Conservation (phyloP, 2,888 invertebrate species). For the Drosophila atripex region DNA sequence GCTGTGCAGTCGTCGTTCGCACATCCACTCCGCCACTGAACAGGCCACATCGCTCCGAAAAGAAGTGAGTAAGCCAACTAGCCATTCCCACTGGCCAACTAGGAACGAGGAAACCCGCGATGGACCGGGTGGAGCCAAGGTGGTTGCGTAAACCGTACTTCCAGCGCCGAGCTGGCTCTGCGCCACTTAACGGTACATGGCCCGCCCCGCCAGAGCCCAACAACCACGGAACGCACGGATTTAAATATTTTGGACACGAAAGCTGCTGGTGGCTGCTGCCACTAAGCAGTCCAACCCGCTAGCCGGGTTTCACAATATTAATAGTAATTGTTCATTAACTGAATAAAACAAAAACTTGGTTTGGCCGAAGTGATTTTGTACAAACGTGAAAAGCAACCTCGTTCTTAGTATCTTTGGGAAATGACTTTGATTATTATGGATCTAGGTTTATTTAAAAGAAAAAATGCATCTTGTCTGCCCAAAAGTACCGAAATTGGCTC, state of each 20-base stretch:
- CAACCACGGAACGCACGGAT: slow-evolving; percentile 21
- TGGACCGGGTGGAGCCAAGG: slow-evolving; percentile 2
- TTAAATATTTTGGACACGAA: slow-evolving; percentile 32
- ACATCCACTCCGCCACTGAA: slow-evolving; percentile 17
- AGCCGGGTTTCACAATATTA: slow-evolving; percentile 55
- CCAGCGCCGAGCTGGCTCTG: neutral
- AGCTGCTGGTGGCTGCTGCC: slow-evolving; percentile 40
- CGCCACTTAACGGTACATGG: neutral
- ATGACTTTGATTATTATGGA: too few relatives aligned
- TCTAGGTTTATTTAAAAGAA: too few relatives aligned
- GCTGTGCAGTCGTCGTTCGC: slow-evolving; percentile 55
- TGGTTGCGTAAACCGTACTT: slow-evolving; percentile 13
- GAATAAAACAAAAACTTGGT: slow-evolving; percentile 70
- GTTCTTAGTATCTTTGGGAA: too few relatives aligned
- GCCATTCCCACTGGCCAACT: too few relatives aligned
- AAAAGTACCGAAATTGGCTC: too few relatives aligned
- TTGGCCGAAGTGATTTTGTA: slow-evolving; percentile 77
- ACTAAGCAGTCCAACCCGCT: slow-evolving; percentile 61
- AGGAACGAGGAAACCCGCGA: neutral
- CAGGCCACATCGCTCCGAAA: slow-evolving; percentile 9
- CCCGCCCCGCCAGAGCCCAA: neutral
- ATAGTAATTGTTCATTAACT: slow-evolving; percentile 68
- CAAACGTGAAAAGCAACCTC: slow-evolving; percentile 53
- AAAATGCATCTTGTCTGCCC: too few relatives aligned
- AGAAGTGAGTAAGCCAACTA: slow-evolving; percentile 37